Evolutionary conservation across 2,888 invertebrate species (phyloP), one percentile per base, ranked within the genome.

Genomic region (Mechanitis mazaeus): DNA sequence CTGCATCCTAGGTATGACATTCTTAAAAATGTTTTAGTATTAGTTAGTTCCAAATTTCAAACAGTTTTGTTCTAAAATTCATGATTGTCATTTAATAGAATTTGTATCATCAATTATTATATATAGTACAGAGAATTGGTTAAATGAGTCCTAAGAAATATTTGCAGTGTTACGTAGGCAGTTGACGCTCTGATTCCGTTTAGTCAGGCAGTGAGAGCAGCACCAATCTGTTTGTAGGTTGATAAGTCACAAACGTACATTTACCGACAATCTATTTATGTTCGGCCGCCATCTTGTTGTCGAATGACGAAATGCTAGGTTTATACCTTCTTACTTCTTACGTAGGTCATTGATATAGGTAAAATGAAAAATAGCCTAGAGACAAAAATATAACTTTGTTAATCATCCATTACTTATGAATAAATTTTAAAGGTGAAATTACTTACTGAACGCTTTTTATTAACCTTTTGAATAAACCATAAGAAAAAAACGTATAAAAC

Each of bases 251-350:
- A 78, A 80, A 73, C 75, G 77, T 75, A 76, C 75, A 78, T 77
- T 78, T 79, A 75, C 76, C 75, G 76, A 74, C 76, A 77, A 74
- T 76, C 82, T 85, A 84, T 83, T 85, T 84, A 79, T 77, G 76
- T 77, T 72, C 77, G 78, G 71, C 85, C 83, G 87, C 87, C 87
- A 87, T 87, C 84, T 87, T 88, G 87, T 85, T 77, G 78, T 80
- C 75, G 74, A 80, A 79, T 84, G 82, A 84, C 79, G 79, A 84
- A 84, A 83, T 83, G 75, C 68, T 68, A 69, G 70, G 66, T 69
- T 69, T 69, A 66, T 69, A 69, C 68, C 71, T 71, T 31, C 20
- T 20, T 20, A 20, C 20, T 3, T 7, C 31, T 31, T 7, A 68
- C 68, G 64, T 59, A 59, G 64, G 61, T 67, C 63, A 68, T 63